A percentile compares a stretch with the other conserved stretches of the same genome.
Conservation (phyloP, 2,888 invertebrate species). For the Brachyptera putata region DNA sequence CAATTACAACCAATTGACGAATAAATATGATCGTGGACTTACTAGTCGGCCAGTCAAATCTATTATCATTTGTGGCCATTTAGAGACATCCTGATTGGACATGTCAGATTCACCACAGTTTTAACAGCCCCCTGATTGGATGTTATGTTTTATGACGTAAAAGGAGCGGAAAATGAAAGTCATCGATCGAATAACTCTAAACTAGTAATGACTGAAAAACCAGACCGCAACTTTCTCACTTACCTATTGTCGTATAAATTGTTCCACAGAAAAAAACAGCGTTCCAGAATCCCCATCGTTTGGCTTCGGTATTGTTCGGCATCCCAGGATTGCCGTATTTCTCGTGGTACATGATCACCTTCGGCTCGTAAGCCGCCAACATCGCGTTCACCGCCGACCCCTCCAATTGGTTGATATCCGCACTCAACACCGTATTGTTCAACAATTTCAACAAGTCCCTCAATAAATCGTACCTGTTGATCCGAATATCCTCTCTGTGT, state of each 20-base stretch:
- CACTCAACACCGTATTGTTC: constrained; percentile 43
- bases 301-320: constrained; percentile 43
- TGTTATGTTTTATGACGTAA: no score
- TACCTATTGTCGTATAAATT: constrained; percentile 86
- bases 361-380: constrained; percentile 53
- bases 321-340: constrained; percentile 46
- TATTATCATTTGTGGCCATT: no score
- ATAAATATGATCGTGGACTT: no score
- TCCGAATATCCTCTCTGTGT: constrained; percentile 25
- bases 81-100: no score
- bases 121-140: no score
- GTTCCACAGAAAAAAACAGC: constrained; percentile 84
- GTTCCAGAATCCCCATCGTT: constrained; percentile 79
- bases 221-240: no score
- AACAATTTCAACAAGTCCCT: constrained; percentile 39
- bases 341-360: constrained; percentile 48
- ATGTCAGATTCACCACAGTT: no score
- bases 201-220: no score
- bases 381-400: constrained; percentile 46
- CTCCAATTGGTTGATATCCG: constrained; percentile 48
- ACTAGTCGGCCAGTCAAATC: no score
- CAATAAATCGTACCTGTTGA: constrained; percentile 38
- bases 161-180: no score
- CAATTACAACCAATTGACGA: no score
- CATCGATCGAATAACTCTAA: no score